Percentiles rank a stretch among this genome's conserved stretches.
Conservation (phyloP, 2,888 invertebrate species). For the Eupithecia inturbata region DNA sequence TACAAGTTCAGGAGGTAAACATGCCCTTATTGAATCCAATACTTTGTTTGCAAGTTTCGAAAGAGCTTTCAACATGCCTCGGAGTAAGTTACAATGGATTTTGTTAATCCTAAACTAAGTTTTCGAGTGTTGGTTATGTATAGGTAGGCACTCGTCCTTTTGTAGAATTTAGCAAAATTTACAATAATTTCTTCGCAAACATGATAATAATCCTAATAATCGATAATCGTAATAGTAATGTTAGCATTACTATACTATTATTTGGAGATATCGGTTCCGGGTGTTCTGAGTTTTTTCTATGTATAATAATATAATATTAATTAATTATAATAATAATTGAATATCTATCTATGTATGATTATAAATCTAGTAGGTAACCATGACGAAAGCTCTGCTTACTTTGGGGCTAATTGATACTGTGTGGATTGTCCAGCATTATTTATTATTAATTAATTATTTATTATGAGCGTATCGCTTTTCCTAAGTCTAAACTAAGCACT, state of each 20-base stretch:
- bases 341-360: no score
- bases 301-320: no score
- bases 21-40: slow-evolving; percentile 24
- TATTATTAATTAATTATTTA: neutral
- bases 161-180: neutral
- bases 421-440: neutral
- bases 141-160: neutral
- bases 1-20: slow-evolving; percentile 28
- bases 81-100: slow-evolving; percentile 32
- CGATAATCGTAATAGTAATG: no score
- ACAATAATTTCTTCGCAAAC: neutral
- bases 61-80: slow-evolving; percentile 21
- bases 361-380: no score
- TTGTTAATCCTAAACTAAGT: slow-evolving; percentile 5
- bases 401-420: neutral
- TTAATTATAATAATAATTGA: no score
- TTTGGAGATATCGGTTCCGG: no score
- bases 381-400: no score
- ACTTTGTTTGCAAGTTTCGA: slow-evolving; percentile 25
- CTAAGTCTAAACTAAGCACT: neutral
- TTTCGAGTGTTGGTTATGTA: neutral
- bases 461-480: no score
- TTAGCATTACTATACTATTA: neutral
- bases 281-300: no score
- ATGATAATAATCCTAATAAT: neutral